A percentile compares a stretch with the other conserved stretches of the same genome.
These are phyloP conservation scores for Ophonus ardosiacus DNA, from an alignment of 2,888 invertebrate species.

Conservation along the genomic window DNA sequence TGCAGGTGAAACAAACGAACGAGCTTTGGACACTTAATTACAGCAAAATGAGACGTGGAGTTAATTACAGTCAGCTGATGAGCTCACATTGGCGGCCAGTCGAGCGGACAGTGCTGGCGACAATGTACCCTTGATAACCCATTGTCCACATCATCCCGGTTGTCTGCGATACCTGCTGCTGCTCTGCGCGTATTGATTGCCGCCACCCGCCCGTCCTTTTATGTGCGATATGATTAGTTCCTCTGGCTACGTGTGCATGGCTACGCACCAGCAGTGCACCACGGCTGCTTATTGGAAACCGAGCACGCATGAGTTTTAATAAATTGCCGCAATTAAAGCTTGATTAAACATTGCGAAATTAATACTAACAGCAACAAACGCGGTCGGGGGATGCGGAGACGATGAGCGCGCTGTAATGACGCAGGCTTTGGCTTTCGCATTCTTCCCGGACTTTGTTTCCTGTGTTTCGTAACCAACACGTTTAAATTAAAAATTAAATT, in stretches of 20 bases:
- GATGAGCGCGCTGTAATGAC: slow-evolving; percentile 5
- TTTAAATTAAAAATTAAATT: slow-evolving; percentile 60
- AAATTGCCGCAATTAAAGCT: slow-evolving; percentile 66
- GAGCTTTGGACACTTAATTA: slow-evolving; percentile 55
- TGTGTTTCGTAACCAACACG: slow-evolving; percentile 39
- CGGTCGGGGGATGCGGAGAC: background rate
- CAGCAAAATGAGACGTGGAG: slow-evolving; percentile 56
- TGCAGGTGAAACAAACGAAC: slow-evolving; percentile 35
- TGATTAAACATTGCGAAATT: slow-evolving; percentile 64
- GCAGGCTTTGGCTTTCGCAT: slow-evolving; percentile 41
- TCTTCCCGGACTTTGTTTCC: slow-evolving; percentile 56
- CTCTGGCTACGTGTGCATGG: slow-evolving; percentile 38
- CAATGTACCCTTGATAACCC: slow-evolving; percentile 56
- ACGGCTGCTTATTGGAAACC: slow-evolving; percentile 65
- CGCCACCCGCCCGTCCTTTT: slow-evolving; percentile 20
- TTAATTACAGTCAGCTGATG: slow-evolving; percentile 62
- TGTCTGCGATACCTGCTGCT: slow-evolving; percentile 23
- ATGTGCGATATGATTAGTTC: slow-evolving; percentile 49
- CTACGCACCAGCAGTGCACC: slow-evolving; percentile 41
- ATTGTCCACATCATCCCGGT: slow-evolving; percentile 36
- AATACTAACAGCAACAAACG: slow-evolving; percentile 58
- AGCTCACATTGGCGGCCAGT: slow-evolving; percentile 52
- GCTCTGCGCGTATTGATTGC: slow-evolving; percentile 42
- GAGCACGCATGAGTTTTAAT: slow-evolving; percentile 65
- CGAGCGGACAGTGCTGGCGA: slow-evolving; percentile 53